A percentile compares a stretch with the other conserved stretches of the same genome.
These are phyloP conservation scores for Aldrovandia affinis DNA, from an alignment of 2,797 vertebrate genomes.

Conservation along the genomic window DNA sequence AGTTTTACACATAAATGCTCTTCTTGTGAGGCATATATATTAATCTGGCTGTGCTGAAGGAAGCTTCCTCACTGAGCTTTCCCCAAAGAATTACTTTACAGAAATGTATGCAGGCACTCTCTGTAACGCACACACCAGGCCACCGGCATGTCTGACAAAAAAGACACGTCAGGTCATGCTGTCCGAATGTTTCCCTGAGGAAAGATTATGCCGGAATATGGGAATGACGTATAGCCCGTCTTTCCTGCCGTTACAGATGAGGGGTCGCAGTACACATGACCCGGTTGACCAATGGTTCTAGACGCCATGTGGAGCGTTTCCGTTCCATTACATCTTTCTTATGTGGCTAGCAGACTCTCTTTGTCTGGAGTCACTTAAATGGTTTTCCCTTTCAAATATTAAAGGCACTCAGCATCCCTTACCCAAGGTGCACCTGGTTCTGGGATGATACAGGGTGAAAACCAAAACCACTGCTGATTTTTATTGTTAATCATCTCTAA, in stretches of 20 bases:
- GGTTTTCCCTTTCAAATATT: not conserved
- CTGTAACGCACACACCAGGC: not conserved
- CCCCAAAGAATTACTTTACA: not conserved
- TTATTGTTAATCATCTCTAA: too few species aligned
- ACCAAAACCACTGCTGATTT: too few species aligned
- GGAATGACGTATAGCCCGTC: not conserved
- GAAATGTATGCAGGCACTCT: not conserved
- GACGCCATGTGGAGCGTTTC: not conserved
- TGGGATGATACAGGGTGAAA: too few species aligned
- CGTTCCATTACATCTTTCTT: not conserved
- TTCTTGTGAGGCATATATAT: not conserved
- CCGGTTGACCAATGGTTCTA: not conserved
- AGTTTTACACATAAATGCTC: not conserved
- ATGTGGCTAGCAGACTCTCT: not conserved
- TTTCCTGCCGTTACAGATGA: conserved; percentile 5
- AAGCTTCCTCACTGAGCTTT: too few species aligned
- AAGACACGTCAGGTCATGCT: conserved; percentile 18
- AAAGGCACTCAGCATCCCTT: not conserved
- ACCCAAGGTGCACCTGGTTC: too few species aligned
- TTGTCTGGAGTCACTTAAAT: not conserved
- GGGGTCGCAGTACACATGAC: not conserved
- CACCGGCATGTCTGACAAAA: not conserved
- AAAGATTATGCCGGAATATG: not conserved
- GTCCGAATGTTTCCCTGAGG: conserved; percentile 8
- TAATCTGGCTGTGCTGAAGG: not conserved